Percentiles rank a stretch among this genome's conserved stretches.
Conservation (phyloP, 2,888 invertebrate species). For the Formica aserva region DNA sequence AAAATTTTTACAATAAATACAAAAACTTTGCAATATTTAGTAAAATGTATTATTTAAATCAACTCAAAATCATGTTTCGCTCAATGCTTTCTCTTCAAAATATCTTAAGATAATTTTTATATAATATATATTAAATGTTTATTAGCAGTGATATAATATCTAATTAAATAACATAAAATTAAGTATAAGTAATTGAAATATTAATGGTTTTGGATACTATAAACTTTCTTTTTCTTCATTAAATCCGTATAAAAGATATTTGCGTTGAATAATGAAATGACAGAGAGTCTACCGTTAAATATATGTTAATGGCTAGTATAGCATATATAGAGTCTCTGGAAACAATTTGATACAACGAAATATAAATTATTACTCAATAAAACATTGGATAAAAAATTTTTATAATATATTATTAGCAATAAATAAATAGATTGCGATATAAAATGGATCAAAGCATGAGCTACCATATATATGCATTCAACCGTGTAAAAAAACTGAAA, state of each 20-base stretch:
- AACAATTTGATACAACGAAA: conserved; percentile 13
- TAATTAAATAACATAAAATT: conserved; percentile 1
- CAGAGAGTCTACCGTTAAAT: not conserved
- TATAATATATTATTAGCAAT: not conserved
- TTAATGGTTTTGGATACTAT: not conserved
- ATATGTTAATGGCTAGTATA: not conserved
- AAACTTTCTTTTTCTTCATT: not conserved
- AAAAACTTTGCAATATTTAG: not conserved
- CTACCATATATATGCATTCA: not conserved
- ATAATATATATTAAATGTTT: not conserved
- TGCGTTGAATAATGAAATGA: not conserved
- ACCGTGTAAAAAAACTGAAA: conserved; percentile 8
- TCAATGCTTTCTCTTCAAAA: not conserved
- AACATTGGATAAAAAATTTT: not conserved
- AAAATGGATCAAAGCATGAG: conserved; percentile 8
- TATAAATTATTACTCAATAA: not conserved
- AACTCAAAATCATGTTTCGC: not conserved
- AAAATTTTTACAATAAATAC: conserved; percentile 16
- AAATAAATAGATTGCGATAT: not conserved
- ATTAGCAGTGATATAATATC: not conserved
- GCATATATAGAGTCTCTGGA: not conserved
- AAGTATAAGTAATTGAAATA: not conserved
- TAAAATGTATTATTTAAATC: not conserved
- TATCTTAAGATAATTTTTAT: not conserved
- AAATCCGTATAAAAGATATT: not conserved